Percentiles rank a stretch among this genome's conserved stretches.
Conservation (phyloP, 2,113 vertebrate species). For the Tragelaphus imberbis region DNA sequence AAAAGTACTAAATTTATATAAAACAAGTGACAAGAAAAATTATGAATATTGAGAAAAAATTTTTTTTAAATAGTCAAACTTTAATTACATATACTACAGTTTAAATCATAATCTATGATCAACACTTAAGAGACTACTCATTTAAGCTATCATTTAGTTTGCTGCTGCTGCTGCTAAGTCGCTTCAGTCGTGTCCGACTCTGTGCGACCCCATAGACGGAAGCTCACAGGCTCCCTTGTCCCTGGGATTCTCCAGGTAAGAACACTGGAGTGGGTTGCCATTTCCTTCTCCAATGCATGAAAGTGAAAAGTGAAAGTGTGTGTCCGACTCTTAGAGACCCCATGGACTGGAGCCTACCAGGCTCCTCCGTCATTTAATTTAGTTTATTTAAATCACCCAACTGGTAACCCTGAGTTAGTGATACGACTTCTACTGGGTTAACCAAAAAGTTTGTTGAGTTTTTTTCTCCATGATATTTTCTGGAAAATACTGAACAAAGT, state of each 20-base stretch:
- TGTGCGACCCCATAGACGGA: too few relatives aligned
- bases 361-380: not conserved
- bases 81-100: not conserved
- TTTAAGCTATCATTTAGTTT: not conserved
- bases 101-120: slow-evolving; percentile 10
- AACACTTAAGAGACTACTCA: not conserved
- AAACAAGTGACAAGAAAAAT: not conserved
- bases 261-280: too few relatives aligned
- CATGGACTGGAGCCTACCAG: too few relatives aligned
- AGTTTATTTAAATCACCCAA: not conserved
- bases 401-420: not conserved
- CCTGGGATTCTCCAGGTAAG: too few relatives aligned
- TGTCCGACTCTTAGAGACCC: too few relatives aligned
- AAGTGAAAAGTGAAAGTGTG: too few relatives aligned
- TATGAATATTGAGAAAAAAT: not conserved
- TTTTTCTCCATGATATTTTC: not conserved
- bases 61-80: slow-evolving; percentile 32
- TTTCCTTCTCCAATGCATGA: too few relatives aligned
- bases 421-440: not conserved
- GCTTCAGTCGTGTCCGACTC: too few relatives aligned
- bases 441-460: not conserved
- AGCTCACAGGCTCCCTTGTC: too few relatives aligned
- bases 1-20: not conserved
- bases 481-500: not conserved
- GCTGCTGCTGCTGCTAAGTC: too few relatives aligned